Conservation (phyloP, 1,140 invertebrate genomes). For the Muscidifurax raptorellus region DNA sequence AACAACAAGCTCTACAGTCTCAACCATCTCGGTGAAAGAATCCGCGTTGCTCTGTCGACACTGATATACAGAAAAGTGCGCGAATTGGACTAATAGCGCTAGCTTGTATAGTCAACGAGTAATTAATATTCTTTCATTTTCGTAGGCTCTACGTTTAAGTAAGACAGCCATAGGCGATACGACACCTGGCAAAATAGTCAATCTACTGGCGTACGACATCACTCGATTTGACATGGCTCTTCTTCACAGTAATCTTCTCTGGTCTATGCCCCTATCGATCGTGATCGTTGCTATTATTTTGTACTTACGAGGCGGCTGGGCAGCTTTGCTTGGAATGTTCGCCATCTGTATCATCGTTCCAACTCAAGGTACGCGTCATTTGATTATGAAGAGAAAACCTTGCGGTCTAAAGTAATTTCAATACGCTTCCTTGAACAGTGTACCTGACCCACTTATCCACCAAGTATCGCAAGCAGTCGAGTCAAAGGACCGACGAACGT, state of each 20-base stretch:
- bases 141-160: constrained; percentile 77
- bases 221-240: constrained; percentile 78
- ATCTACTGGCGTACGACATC: constrained; percentile 86
- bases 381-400: neutral
- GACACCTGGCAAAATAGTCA: constrained; percentile 88
- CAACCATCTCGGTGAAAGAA: constrained; percentile 75
- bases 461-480: constrained; percentile 78
- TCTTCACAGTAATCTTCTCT: constrained; percentile 77
- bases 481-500: constrained; percentile 82
- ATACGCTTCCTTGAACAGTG: constrained; percentile 63
- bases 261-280: constrained; percentile 80
- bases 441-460: constrained; percentile 81
- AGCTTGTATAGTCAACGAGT: no score
- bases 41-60: constrained; percentile 78
- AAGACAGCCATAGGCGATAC: constrained; percentile 82
- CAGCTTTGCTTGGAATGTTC: constrained; percentile 81
- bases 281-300: constrained; percentile 79
- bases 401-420: neutral
- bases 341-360: constrained; percentile 82
- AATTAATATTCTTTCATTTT: neutral
- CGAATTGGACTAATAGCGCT: neutral
- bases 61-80: constrained; percentile 79
- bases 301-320: constrained; percentile 78
- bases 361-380: constrained; percentile 77
- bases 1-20: constrained; percentile 76